Conservation (phyloP, 2,797 vertebrate species). For the Tokudaia tokunoshimensis region DNA sequence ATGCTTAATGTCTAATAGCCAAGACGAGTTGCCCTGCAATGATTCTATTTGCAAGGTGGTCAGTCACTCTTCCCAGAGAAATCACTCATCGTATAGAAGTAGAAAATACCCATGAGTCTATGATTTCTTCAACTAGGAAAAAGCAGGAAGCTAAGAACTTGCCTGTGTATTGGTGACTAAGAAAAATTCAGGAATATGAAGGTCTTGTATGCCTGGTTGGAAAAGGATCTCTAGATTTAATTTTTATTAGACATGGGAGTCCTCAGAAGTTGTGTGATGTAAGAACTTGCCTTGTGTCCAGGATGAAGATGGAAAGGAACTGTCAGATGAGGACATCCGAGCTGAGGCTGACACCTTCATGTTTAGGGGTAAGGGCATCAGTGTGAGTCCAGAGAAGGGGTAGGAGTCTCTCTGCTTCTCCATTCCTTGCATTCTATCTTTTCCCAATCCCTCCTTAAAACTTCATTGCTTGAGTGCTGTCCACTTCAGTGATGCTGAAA, state of each 20-base stretch:
- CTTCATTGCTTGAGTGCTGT: neutral
- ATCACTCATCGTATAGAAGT: neutral
- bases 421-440: too few species aligned
- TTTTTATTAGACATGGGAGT: neutral
- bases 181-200: neutral
- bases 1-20: neutral
- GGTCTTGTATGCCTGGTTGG: neutral
- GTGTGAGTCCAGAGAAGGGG: neutral
- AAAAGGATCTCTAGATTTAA: neutral
- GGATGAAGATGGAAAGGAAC: constrained; percentile 33
- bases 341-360: constrained; percentile 93
- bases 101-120: neutral
- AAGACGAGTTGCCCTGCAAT: neutral
- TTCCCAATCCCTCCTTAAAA: neutral
- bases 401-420: neutral
- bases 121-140: neutral
- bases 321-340: constrained; percentile 88
- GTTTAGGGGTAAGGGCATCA: constrained; percentile 10
- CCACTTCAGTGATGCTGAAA: neutral
- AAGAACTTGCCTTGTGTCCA: neutral
- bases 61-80: neutral
- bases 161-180: neutral
- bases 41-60: neutral
- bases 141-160: neutral
- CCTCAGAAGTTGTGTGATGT: neutral